Evolutionary conservation across 2,888 invertebrate species (phyloP).

Genomic region (Conomelus anceps): DNA sequence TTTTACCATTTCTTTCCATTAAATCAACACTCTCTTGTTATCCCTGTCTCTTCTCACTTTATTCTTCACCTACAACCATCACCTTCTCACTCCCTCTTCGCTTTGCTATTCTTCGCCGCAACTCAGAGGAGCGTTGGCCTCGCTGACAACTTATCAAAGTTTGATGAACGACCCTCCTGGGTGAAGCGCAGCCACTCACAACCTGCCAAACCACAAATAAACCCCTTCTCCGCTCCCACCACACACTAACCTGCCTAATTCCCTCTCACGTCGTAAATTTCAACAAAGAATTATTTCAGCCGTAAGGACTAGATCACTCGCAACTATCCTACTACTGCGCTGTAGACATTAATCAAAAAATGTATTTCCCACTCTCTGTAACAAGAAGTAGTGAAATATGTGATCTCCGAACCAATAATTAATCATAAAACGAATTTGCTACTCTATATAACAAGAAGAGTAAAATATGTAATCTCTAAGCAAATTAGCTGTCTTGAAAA

Average conservation of each 20-base stretch:
- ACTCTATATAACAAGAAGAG: too few species aligned
- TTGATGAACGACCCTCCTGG: neutral
- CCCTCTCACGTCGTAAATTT: neutral
- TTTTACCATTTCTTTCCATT: too few species aligned
- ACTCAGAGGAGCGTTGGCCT: neutral
- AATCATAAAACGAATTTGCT: too few species aligned
- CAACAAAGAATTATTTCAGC: neutral
- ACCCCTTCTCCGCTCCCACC: neutral
- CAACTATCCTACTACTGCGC: neutral
- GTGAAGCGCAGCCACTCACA: neutral
- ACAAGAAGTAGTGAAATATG: neutral
- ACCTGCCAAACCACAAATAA: neutral
- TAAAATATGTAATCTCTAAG: too few species aligned
- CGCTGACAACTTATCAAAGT: neutral
- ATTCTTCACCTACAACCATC: neutral
- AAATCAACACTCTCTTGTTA: neutral
- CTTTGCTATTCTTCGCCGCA: neutral
- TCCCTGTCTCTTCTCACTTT: neutral
- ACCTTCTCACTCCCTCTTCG: neutral
- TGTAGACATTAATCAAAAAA: neutral
- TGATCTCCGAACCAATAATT: too few species aligned
- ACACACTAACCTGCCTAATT: neutral
- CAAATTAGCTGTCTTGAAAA: too few species aligned
- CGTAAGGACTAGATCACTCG: too few species aligned
- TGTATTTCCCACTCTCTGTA: neutral